Conservation (phyloP, 2,888 invertebrate genomes). For the Candidula unifasciata region DNA sequence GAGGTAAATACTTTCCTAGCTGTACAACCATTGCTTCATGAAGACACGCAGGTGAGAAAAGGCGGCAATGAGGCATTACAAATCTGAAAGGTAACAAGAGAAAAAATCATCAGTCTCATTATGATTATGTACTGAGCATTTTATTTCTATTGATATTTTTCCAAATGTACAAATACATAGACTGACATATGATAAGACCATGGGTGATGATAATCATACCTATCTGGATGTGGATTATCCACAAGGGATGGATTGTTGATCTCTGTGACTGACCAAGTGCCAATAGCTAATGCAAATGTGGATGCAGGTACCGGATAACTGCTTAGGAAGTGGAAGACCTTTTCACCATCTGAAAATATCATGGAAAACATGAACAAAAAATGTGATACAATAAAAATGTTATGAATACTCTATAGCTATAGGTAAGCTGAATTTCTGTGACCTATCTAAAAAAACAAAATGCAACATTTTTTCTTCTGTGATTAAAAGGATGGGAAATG, state of each 20-base stretch:
- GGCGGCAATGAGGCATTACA: conserved; percentile 55
- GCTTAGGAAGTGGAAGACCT: conserved; percentile 67
- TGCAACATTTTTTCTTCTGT: no score
- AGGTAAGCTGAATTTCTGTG: not conserved
- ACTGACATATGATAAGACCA: no score
- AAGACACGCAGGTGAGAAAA: conserved; percentile 61
- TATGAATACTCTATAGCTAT: not conserved
- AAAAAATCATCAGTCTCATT: not conserved
- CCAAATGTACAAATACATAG: no score
- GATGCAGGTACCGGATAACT: conserved; percentile 76
- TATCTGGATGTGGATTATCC: not conserved
- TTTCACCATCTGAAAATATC: conserved; percentile 42
- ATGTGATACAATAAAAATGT: not conserved
- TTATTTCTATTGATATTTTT: no score
- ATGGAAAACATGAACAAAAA: not conserved
- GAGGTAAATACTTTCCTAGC: conserved; percentile 65
- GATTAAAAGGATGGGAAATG: no score
- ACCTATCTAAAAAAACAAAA: no score
- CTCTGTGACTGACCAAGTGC: conserved; percentile 68
- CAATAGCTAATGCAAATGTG: conserved; percentile 77
- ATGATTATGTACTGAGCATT: no score
- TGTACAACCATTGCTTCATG: conserved; percentile 25
- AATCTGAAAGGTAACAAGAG: not conserved
- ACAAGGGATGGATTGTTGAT: conserved; percentile 1
- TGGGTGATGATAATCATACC: not conserved